phyloP scores from a whole-genome alignment of 2,113 vertebrate genomes.

The Xenopus tropicalis region DNA sequence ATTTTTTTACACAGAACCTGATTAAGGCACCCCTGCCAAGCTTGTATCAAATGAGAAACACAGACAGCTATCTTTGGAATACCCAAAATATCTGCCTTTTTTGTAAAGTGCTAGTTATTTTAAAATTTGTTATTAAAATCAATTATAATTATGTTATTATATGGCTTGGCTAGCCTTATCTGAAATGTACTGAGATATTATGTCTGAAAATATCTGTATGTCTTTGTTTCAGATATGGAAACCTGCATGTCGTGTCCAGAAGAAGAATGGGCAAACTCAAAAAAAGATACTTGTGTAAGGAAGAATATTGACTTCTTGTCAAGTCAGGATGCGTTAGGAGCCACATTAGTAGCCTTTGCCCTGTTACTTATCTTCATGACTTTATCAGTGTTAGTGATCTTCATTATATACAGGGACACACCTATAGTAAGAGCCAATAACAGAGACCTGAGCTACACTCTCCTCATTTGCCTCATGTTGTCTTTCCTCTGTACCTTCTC shows the following conservation, averaged over 20 bases:
- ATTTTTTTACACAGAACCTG: too few relatives aligned
- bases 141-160: too few relatives aligned
- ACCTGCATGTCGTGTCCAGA: constrained; percentile 47
- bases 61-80: too few relatives aligned
- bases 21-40: too few relatives aligned
- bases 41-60: too few relatives aligned
- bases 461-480: constrained; percentile 65
- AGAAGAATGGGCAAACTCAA: constrained; percentile 49
- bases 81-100: too few relatives aligned
- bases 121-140: too few relatives aligned
- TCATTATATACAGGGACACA: constrained; percentile 60
- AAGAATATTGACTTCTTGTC: constrained; percentile 53
- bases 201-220: too few relatives aligned
- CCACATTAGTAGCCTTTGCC: constrained; percentile 12
- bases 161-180: too few relatives aligned
- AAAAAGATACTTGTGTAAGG: constrained; percentile 42
- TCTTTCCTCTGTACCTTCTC: constrained; percentile 67
- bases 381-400: constrained; percentile 59
- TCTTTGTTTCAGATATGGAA: constrained; percentile 51
- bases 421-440: constrained; percentile 61
- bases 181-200: too few relatives aligned
- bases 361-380: constrained; percentile 50
- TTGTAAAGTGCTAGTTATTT: too few relatives aligned
- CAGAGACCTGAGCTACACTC: constrained; percentile 66
- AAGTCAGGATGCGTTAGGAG: constrained; percentile 46